Conservation (phyloP, 2,113 vertebrate genomes). For the Lepus americanus region DNA sequence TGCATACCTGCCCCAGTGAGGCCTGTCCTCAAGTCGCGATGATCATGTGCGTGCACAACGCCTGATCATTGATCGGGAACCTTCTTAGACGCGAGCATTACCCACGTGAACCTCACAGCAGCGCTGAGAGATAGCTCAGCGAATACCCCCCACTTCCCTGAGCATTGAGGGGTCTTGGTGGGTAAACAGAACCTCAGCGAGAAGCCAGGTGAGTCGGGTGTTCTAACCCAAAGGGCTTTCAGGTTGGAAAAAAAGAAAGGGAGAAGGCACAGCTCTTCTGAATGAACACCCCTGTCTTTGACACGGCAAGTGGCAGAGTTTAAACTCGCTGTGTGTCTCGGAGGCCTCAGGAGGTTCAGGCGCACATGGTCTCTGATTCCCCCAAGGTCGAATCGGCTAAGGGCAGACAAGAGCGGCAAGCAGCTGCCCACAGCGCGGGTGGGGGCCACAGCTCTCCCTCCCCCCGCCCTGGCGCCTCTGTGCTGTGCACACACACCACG, state of each 20-base stretch:
- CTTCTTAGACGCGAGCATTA: not conserved
- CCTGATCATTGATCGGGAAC: not conserved
- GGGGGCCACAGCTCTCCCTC: not conserved
- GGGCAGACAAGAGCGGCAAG: not conserved
- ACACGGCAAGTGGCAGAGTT: not conserved
- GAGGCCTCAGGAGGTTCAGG: not conserved
- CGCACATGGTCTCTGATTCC: not conserved
- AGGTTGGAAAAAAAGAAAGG: not conserved
- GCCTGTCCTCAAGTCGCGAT: too few relatives aligned
- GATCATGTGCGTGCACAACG: not conserved
- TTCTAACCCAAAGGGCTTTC: conserved; percentile 37
- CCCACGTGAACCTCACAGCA: not conserved
- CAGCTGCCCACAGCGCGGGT: too few relatives aligned
- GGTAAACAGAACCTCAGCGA: not conserved
- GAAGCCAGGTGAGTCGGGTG: not conserved
- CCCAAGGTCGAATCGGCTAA: not conserved
- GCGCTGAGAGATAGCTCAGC: not conserved
- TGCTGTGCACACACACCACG: not conserved
- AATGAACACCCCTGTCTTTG: conserved; percentile 30
- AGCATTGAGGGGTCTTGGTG: not conserved
- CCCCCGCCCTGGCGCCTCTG: not conserved
- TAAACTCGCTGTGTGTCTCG: not conserved
- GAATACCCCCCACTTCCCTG: not conserved
- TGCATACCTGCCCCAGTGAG: not conserved
- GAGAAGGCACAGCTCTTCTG: not conserved